phyloP scores from a whole-genome alignment of 2,113 vertebrate species.

The Chaenogobius annularis region DNA sequence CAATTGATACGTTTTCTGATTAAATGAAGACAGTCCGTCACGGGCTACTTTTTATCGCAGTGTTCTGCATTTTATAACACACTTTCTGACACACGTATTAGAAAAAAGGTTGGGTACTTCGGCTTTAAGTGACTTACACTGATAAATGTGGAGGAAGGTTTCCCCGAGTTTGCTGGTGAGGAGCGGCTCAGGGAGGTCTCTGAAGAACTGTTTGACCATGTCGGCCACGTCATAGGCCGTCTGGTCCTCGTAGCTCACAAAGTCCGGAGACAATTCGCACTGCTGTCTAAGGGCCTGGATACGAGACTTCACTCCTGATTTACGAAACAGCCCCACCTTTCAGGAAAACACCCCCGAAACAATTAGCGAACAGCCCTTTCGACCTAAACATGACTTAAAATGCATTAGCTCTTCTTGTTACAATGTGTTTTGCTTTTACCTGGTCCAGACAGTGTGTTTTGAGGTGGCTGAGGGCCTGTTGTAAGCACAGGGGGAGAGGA shows the following conservation, averaged over 20 bases:
- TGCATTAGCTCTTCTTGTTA: not conserved
- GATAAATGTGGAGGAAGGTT: slow-evolving; percentile 97
- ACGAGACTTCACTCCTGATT: slow-evolving; percentile 94
- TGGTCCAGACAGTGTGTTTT: slow-evolving; percentile 91
- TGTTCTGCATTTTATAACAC: too few relatives aligned
- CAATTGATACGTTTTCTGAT: too few relatives aligned
- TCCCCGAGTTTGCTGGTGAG: slow-evolving; percentile 95
- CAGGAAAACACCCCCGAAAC: not conserved
- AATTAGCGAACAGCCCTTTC: not conserved
- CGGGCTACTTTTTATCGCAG: too few relatives aligned
- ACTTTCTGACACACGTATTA: too few relatives aligned
- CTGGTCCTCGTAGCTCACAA: slow-evolving; percentile 89
- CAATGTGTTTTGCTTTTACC: slow-evolving; percentile 71
- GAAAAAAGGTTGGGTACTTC: too few relatives aligned
- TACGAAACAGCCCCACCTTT: slow-evolving; percentile 95
- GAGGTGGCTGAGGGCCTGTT: slow-evolving; percentile 88
- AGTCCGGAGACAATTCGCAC: slow-evolving; percentile 88
- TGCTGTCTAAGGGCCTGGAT: slow-evolving; percentile 92
- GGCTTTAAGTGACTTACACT: slow-evolving; percentile 79
- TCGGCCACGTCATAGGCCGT: slow-evolving; percentile 95
- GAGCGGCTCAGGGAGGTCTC: slow-evolving; percentile 93
- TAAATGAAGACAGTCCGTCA: too few relatives aligned
- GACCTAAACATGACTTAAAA: not conserved
- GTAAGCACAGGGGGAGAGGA: slow-evolving; percentile 91
- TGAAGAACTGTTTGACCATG: slow-evolving; percentile 98